Base-by-base conservation (phyloP, 1,140 invertebrate species). In the Dermatophagoides farinae region DNA sequence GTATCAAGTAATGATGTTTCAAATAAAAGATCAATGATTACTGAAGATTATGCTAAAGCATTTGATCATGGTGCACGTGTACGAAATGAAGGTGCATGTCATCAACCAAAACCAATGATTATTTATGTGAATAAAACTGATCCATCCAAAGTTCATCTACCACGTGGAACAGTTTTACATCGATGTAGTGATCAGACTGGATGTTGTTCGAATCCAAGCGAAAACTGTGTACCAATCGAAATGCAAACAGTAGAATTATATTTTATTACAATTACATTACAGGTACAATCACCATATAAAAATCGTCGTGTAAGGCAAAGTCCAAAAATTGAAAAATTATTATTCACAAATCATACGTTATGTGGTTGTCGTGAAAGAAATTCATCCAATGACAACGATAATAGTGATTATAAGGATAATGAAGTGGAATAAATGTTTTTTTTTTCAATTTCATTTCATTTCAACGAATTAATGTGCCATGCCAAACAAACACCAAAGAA, bases 341-440 rank as follows among this genome's bases (percentile, higher is more conserved):
- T 50, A 0, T 66, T 65, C 31, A 60, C 59, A 5, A 66, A 66
- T 25, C 65, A 66, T 41, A 66, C 65, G 1, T 47, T 40, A 44
- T 66, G 65, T 49, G 65, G 53, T 31, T 66, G 65, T 51, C 40
- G n/a, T 4, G 50, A 46, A 18, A 31, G 54, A 57, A 60, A 50
- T 41, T 18, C 31, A 22, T 52, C 9, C 22, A 40, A 59, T n/a
- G 5, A 20, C 2, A 12, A 20, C 14, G 5, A 1, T n/a, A 23
- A 54, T 18, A 41, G 8, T 22, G 20, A 41, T 20, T 6, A 51
- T 12, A 22, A 6, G 20, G 20, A 16, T 5, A 44, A 16, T 10
- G 18, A 44, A 20, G 14, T n/a, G 18, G 14, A 16, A 5, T 44
- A n/a, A 5, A 20, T 20, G 14, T 5, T 44, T 44, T 44, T 44